Base-by-base conservation (phyloP, 2,888 invertebrate species). In the Acanthopleura granulata region DNA sequence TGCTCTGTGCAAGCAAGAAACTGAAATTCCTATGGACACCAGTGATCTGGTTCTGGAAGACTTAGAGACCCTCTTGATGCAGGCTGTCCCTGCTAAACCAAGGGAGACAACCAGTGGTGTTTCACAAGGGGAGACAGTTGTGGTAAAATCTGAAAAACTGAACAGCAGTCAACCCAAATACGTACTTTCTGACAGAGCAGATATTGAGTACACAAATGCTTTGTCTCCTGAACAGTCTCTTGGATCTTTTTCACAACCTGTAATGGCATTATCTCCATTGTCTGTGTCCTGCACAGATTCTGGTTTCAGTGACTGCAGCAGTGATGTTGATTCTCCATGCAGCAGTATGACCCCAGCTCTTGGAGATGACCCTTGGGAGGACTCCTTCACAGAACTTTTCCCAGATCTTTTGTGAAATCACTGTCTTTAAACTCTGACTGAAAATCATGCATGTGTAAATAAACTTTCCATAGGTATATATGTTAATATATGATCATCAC, bases 351-450 rank as follows among this genome's bases (percentile, higher is more conserved):
- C 79, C 22, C 76, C 78, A 66, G 73, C 77, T 6, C 75, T 83
- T 16, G 78, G 79, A 22, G 86, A 84, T 49, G 75, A 79, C 72
- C 51, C 81, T 18, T 88, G 88, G 85, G 84, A 86, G 74, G 87
- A 86, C 71, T 85, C 85, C 0, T 86, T 87, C 77, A 82, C 83
- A 27, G 87, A 87, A 78, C 77, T 87, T 15, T 81, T 81, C 73
- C 81, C 81, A n/a, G 49, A 72, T 16, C 61, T 77, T 22, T n/a
- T 70, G 25, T 77, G 40, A 40, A 40, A 40, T 6, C 40, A 9
- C 40, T 40, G 40, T 9, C 40, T 40, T 40, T 3, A 40, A 40
- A 40, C 40, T 40, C 9, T 40, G 40, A 40, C 40, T 40, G 40
- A 40, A 40, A 40, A 40, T 40, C 40, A 40, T 40, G 9, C 9